phyloP scores from a whole-genome alignment of 2,797 vertebrate genomes.

The Sus cebifrons region DNA sequence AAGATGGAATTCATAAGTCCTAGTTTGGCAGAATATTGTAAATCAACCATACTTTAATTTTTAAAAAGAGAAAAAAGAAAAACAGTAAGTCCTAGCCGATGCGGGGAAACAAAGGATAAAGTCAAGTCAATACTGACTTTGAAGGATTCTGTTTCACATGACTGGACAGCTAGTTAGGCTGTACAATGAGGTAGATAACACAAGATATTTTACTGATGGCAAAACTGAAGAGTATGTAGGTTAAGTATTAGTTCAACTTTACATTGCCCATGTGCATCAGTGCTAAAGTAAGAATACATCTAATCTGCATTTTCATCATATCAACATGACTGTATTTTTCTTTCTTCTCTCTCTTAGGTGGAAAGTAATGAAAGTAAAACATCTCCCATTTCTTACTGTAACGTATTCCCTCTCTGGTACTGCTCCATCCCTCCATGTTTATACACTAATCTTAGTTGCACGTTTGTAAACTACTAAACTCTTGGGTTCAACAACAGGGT shows the following conservation, averaged over 20 bases:
- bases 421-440: not conserved
- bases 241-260: not conserved
- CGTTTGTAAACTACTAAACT: constrained; percentile 53
- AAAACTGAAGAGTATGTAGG: not conserved
- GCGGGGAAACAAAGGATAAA: not conserved
- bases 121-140: constrained; percentile 21
- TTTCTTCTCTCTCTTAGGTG: not conserved
- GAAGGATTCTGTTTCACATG: not conserved
- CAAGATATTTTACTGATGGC: constrained; percentile 29
- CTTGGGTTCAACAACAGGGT: not conserved
- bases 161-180: not conserved
- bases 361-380: constrained; percentile 37
- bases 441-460: not conserved
- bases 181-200: not conserved
- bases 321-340: not conserved
- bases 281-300: not conserved
- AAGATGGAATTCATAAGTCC: not conserved
- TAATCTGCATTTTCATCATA: not conserved
- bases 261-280: not conserved
- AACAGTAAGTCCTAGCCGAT: constrained; percentile 7
- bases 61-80: too few relatives aligned
- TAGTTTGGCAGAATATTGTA: too few relatives aligned
- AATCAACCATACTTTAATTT: too few relatives aligned
- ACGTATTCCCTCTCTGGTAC: not conserved
- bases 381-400: not conserved